Conservation (phyloP, 2,888 invertebrate species). For the Tipula lateralis region DNA sequence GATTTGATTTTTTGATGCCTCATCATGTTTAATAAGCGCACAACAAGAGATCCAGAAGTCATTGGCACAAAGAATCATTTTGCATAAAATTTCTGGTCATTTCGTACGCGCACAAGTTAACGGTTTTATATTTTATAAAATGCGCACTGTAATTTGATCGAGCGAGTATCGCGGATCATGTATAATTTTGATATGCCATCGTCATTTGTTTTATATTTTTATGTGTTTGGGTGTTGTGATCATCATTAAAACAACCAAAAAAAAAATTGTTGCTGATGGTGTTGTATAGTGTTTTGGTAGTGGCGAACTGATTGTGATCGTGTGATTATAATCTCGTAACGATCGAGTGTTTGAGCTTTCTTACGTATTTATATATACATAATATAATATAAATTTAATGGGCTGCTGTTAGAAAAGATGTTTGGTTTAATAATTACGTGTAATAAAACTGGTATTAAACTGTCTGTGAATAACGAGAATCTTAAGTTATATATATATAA, state of each 20-base stretch:
- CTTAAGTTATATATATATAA: background rate
- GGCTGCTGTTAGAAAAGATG: background rate
- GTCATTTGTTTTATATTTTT: background rate
- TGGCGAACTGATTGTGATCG: background rate
- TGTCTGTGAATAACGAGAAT: too few relatives aligned
- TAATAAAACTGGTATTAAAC: background rate
- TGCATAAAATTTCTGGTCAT: background rate
- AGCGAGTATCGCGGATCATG: background rate
- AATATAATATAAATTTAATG: background rate
- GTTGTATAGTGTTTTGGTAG: background rate
- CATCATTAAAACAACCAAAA: background rate
- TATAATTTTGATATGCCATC: background rate
- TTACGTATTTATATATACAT: background rate
- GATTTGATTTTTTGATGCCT: background rate
- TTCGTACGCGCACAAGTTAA: background rate
- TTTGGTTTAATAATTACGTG: background rate
- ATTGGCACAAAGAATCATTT: background rate
- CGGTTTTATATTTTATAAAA: background rate
- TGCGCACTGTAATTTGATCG: background rate
- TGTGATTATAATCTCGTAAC: background rate
- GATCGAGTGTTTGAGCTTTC: background rate
- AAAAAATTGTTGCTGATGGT: background rate
- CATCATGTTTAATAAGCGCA: background rate
- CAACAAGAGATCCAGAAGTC: background rate
- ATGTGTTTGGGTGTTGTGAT: background rate